Evolutionary conservation across 2,888 invertebrate species (phyloP), one percentile per base, ranked within the genome.

Genomic region (Caradrina clavipalpis): DNA sequence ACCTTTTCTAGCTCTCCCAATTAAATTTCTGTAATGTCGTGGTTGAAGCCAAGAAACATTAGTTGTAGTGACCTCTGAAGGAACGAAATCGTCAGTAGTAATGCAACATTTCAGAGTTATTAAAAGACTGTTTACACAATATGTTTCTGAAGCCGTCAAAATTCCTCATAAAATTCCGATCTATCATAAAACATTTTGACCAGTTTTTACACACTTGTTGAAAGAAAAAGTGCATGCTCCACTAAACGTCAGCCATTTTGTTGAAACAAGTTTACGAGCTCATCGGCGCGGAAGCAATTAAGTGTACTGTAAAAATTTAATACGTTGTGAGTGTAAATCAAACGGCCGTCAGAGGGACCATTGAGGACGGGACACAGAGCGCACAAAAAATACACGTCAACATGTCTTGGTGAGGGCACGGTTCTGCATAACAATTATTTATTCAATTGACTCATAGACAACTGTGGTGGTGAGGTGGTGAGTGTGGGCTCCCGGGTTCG

Each of bases 271-370:
- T 90, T 89, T 82, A 89, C 87, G 88, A 86, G 57, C 64, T 72
- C 47, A 89, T 88, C 87, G 84, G 84, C 84, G 85, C 88, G 91
- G 92, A 93, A 93, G 91, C 89, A 92, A 90, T 93, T 91, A 93
- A 93, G 88, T 87, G 84, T 82, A 84, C 85, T 88, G 88, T 92
- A 89, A 92, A 92, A 88, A 78, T 92, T 92, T 92, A 87, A 90
- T 90, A 88, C 81, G 73, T 80, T 49, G 73, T 65, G 50, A 78
- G 60, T 85, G 83, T 90, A 91, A 91, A 91, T 91, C 91, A 89
- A 68, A 62, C 60, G 64, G 56, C 79, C 80, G 87, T 62, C 77
- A 84, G 78, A 83, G 87, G 78, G 85, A 81, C 72, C 85, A 88
- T 89, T 87, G 66, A 62, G 69, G 87, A 87, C 63, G 76, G 74